These are phyloP conservation scores for Sicus ferrugineus DNA, from an alignment of 2,888 invertebrate genomes.

Conservation along the genomic window DNA sequence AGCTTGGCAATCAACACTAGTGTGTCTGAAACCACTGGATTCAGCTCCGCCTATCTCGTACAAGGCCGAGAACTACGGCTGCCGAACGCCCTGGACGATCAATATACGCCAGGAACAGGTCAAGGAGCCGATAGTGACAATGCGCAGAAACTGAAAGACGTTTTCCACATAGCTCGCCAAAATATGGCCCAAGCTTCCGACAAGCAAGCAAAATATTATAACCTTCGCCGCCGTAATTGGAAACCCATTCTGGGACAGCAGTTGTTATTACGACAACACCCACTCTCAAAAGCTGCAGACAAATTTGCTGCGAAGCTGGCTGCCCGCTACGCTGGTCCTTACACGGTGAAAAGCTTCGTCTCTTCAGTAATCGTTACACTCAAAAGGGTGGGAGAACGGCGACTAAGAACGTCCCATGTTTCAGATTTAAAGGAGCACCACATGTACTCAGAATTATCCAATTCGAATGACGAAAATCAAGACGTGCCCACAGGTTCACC, in stretches of 20 bases:
- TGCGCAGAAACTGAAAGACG: neutral
- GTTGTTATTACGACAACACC: neutral
- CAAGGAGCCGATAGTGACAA: neutral
- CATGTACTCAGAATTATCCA: neutral
- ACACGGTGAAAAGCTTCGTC: neutral
- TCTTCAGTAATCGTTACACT: neutral
- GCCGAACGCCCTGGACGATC: constrained; percentile 3
- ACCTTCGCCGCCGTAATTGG: neutral
- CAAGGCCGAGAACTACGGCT: constrained; percentile 8
- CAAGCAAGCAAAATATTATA: neutral
- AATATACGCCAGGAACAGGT: neutral
- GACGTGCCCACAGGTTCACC: neutral
- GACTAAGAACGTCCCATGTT: neutral
- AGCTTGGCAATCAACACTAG: neutral
- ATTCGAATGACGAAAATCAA: neutral
- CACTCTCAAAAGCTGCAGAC: no score
- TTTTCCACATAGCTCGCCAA: neutral
- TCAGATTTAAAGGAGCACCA: neutral
- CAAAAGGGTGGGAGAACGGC: neutral
- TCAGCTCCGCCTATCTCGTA: no score
- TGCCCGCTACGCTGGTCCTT: neutral
- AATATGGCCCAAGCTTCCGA: neutral
- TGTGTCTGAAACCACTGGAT: neutral
- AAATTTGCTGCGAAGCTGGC: constrained; percentile 37
- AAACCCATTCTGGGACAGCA: neutral